Conservation (phyloP, 2,888 invertebrate genomes). For the Apodemia hepburni region DNA sequence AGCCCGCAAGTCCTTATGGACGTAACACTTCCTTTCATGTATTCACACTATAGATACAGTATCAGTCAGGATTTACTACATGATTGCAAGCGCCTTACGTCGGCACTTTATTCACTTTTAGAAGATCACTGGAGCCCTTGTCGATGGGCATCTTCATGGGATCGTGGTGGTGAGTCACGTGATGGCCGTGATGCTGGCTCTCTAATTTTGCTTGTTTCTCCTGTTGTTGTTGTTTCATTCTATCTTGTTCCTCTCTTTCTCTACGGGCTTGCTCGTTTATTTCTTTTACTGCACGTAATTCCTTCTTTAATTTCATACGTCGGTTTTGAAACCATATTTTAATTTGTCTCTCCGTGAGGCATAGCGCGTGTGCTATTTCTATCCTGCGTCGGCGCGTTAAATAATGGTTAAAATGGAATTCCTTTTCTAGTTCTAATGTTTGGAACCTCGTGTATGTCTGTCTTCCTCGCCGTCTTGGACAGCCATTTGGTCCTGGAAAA, state of each 20-base stretch:
- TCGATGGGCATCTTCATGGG: slow-evolving; percentile 87
- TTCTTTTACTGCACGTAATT: slow-evolving; percentile 95
- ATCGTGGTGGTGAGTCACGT: slow-evolving; percentile 86
- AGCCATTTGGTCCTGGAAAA: slow-evolving; percentile 95
- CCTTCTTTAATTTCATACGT: slow-evolving; percentile 98
- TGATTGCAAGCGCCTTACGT: slow-evolving; percentile 81
- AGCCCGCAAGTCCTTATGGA: slow-evolving; percentile 63
- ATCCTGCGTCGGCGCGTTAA: slow-evolving; percentile 97
- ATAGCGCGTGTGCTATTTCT: slow-evolving; percentile 97
- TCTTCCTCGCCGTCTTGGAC: slow-evolving; percentile 95
- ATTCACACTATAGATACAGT: slow-evolving; percentile 78
- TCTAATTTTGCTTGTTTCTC: slow-evolving; percentile 91
- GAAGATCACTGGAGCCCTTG: slow-evolving; percentile 86
- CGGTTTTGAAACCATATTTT: slow-evolving; percentile 99
- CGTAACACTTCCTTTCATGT: slow-evolving; percentile 70
- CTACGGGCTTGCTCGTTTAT: slow-evolving; percentile 96
- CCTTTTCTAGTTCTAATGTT: slow-evolving; percentile 98
- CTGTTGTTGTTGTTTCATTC: slow-evolving; percentile 94
- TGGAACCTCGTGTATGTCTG: slow-evolving; percentile 99
- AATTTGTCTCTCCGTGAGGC: slow-evolving; percentile 97
- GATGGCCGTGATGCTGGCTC: slow-evolving; percentile 85
- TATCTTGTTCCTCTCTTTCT: slow-evolving; percentile 94
- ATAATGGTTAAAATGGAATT: slow-evolving; percentile 99
- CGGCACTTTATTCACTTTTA: slow-evolving; percentile 89
- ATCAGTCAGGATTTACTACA: slow-evolving; percentile 72